A percentile compares a stretch with the other conserved stretches of the same genome.
Conservation (phyloP, 2,888 invertebrate species). For the Coremacera marginata region DNA sequence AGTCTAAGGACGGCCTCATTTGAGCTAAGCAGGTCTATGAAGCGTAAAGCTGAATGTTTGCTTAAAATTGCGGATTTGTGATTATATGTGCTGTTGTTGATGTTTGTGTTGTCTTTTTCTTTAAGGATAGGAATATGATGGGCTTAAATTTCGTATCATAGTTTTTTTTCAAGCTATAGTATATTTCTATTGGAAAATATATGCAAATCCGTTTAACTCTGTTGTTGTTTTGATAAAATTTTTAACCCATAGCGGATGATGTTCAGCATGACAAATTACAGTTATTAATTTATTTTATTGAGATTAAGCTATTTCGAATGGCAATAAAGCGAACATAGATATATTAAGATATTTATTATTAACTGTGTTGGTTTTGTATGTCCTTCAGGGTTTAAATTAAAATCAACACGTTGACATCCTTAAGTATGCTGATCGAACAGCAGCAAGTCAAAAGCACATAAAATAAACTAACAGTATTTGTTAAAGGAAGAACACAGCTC, state of each 20-base stretch:
- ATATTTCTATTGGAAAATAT: slow-evolving; percentile 56
- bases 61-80: slow-evolving; percentile 14
- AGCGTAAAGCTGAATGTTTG: neutral
- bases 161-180: too few species aligned
- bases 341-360: too few species aligned
- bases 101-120: slow-evolving; percentile 37
- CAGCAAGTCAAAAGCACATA: neutral
- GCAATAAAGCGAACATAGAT: too few species aligned
- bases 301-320: too few species aligned
- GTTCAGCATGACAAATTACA: neutral
- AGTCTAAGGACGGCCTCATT: too few species aligned
- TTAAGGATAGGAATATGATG: too few species aligned
- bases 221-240: slow-evolving; percentile 44
- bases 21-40: neutral
- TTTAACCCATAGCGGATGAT: slow-evolving; percentile 38
- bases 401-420: slow-evolving; percentile 7
- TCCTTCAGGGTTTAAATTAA: neutral
- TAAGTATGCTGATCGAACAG: neutral
- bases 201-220: slow-evolving; percentile 58
- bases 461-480: neutral
- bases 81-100: neutral
- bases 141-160: too few species aligned
- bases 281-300: too few species aligned
- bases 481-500: neutral
- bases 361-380: too few species aligned